Evolutionary conservation across 2,113 vertebrate species (phyloP).

Genomic region (Cairina moschata): DNA sequence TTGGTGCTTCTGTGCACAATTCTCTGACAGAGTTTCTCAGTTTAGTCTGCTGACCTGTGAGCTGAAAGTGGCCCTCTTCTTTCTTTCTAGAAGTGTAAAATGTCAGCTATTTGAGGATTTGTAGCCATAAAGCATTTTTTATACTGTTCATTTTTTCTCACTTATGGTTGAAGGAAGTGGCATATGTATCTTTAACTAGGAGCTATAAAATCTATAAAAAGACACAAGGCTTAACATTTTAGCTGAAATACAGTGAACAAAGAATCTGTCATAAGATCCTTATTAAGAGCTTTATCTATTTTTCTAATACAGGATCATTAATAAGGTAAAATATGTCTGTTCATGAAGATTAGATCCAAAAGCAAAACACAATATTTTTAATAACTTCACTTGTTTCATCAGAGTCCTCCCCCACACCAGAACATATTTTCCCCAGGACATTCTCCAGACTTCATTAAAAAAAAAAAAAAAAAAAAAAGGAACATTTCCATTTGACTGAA

Average conservation of each 20-base stretch:
- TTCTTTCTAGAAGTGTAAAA: background rate
- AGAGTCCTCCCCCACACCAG: background rate
- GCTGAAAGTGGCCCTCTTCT: background rate
- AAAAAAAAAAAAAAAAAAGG: constrained; percentile 10
- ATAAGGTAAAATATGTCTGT: background rate
- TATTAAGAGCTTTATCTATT: background rate
- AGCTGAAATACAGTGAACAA: background rate
- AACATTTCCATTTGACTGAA: background rate
- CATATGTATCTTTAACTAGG: constrained; percentile 31
- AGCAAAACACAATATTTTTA: background rate
- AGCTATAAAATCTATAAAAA: constrained; percentile 21
- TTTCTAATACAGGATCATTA: background rate
- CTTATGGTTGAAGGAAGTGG: background rate
- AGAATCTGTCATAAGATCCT: background rate
- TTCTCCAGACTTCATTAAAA: background rate
- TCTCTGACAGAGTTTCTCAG: background rate
- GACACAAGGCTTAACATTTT: background rate
- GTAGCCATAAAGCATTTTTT: background rate
- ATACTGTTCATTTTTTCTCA: constrained; percentile 11
- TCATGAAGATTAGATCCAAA: background rate
- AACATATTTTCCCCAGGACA: background rate
- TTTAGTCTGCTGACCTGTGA: background rate
- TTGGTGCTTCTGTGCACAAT: background rate
- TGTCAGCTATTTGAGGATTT: constrained; percentile 23
- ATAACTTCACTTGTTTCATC: background rate